Base-by-base conservation (phyloP, 1,140 invertebrate species). In the Trachymyrmex septentrionalis region DNA sequence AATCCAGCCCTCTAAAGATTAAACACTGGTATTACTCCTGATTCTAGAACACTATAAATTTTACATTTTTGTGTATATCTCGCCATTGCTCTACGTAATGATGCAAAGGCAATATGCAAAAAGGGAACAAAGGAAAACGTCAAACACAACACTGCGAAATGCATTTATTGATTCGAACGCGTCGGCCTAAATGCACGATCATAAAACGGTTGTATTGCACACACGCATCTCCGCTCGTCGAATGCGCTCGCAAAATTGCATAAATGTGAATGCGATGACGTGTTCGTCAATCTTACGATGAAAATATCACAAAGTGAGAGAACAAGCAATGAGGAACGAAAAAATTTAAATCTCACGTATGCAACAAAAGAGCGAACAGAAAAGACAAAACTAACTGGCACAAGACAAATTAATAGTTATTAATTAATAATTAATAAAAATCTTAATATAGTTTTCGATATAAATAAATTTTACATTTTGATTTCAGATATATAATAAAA, bases 81-180 rank as follows among this genome's bases (percentile, higher is more conserved):
- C 34, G 6, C 48, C 16, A 12, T n/a, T 57, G 19, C 24, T 59
- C 24, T 48, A 12, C 12, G 66, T 71, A 57, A 19, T 38, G 59
- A 55, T 16, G 16, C 27, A 12, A 85, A 27, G 24, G 12, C 5
- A 12, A 48, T 24, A 48, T n/a, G 30, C 19, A 27, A 27, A 71
- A 27, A 69, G 14, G 14, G 48, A 48, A 71, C 1, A 44, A 44
- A 12, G 16, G 19, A 48, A 50, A 55, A 50, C n/a, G 38, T 19
- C 30, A 50, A 16, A 34, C 24, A 34, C 71, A 64, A 48, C 53
- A 53, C 66, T 53, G 9, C 67, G 55, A 88, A 88, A 67, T 73
- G 55, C 81, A 69, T 80, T 86, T 57, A 38, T 88, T 85, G 71
- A 75, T 38, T 50, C 86, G 21, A 86, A 73, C 67, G 55, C 77